A percentile compares a stretch with the other conserved stretches of the same genome.
Evolutionary conservation across 2,888 invertebrate species (phyloP).

Genomic region (Andrena praecox): DNA sequence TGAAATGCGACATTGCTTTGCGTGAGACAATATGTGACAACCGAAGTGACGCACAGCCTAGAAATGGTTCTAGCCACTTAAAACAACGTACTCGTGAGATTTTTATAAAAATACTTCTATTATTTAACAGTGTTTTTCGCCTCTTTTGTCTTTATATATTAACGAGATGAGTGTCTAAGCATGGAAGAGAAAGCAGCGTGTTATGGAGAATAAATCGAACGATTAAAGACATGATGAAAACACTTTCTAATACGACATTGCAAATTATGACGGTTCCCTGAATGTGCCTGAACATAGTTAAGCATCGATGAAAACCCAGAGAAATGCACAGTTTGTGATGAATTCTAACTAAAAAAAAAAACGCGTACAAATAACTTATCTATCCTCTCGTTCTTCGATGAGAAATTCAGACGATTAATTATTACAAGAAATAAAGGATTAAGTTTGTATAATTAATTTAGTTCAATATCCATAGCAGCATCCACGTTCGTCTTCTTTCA

Average conservation of each 20-base stretch:
- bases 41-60: conserved; percentile 58
- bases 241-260: neutral
- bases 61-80: conserved; percentile 12
- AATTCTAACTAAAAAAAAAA: neutral
- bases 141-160: neutral
- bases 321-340: conserved; percentile 7
- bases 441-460: neutral
- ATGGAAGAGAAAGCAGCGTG: neutral
- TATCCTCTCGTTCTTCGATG: neutral
- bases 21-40: conserved; percentile 11
- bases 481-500: neutral
- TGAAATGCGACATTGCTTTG: conserved; percentile 55
- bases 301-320: neutral
- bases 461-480: neutral
- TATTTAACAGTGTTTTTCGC: neutral
- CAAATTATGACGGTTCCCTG: neutral
- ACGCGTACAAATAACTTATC: conserved; percentile 17
- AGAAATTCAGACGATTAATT: neutral
- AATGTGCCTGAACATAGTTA: neutral
- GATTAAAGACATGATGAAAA: neutral
- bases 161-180: neutral
- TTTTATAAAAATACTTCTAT: conserved; percentile 37
- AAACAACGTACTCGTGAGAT: conserved; percentile 9
- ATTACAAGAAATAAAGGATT: neutral
- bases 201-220: neutral